A percentile compares a stretch with the other conserved stretches of the same genome.
Evolutionary conservation across 2,797 vertebrate genomes (phyloP).

Genomic region (Sebastes minor): DNA sequence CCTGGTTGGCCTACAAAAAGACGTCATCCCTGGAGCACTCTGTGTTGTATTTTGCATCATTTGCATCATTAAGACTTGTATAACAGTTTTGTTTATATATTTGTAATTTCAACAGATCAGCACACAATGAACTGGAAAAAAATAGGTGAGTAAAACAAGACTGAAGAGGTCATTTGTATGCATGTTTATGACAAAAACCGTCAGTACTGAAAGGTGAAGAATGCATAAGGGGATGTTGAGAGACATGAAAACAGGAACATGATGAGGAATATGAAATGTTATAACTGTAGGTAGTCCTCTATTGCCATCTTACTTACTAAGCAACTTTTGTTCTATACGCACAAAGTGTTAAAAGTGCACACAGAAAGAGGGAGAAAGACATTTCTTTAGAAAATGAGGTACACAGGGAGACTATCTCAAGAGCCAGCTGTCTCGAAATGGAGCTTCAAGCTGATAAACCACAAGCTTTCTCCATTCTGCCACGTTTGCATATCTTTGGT

Average conservation of each 20-base stretch:
- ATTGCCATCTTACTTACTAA: background rate
- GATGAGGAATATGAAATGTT: background rate
- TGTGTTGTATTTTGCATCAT: slow-evolving; percentile 1
- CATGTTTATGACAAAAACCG: slow-evolving; percentile 6
- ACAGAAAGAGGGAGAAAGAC: background rate
- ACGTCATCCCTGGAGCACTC: no score
- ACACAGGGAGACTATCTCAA: slow-evolving; percentile 20
- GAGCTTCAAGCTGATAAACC: slow-evolving; percentile 43
- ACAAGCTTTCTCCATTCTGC: slow-evolving; percentile 11
- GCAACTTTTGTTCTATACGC: background rate
- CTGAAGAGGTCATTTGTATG: background rate
- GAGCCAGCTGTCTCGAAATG: slow-evolving; percentile 31
- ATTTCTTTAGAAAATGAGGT: slow-evolving; percentile 12
- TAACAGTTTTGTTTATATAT: slow-evolving; percentile 35
- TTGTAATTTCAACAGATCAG: slow-evolving; percentile 84
- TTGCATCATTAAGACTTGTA: background rate
- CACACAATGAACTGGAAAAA: slow-evolving; percentile 96
- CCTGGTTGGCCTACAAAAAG: no score
- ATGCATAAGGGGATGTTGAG: background rate
- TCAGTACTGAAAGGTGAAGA: background rate
- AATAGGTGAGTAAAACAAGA: slow-evolving; percentile 87
- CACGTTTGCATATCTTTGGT: slow-evolving; percentile 49
- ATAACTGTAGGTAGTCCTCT: background rate
- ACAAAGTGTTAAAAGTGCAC: background rate
- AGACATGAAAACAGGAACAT: background rate